Base-by-base conservation (phyloP, 2,113 vertebrate genomes). In the Melanerpes formicivorus region DNA sequence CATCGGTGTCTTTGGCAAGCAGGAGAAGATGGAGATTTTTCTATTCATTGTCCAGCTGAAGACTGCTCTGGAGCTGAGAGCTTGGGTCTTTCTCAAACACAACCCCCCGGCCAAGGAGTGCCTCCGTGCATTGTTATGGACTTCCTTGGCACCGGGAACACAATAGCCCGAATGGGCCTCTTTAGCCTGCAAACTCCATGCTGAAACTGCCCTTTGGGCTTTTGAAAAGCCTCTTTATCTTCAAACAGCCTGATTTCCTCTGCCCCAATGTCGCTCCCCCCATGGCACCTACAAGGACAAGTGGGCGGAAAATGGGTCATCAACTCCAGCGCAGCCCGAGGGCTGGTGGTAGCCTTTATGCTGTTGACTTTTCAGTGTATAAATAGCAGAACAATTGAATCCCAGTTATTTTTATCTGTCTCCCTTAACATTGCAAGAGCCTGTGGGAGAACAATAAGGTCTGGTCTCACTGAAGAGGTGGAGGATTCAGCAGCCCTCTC, bases 351-450 rank as follows among this genome's bases (percentile, higher is more conserved):
- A 44, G 90, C 89, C 84, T 87, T 75, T 11, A 0, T 44, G 84
- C 79, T 86, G 72, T 75, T 93, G 94, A 69, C 84, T 95, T 90
- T 60, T 40, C 50, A 0, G 80, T 11, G 69, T 90, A 90, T 91
- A 95, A 96, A 96, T 88, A 93, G 95, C 94, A 70, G 58, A 79
- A 96, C 70, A 86, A 86, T 73, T 77, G 62, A 85, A 66, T 8
- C 8, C 1, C 6, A 75, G 91, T 73, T 95, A 95, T 96, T 95
- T 95, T 93, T 93, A 81, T 86, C 90, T 73, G 23, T 78, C 14
- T 22, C 73, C 46, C 59, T 91, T 83, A 87, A 90, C 76, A 70
- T 65, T 34, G 62, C 55, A 78, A 54, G 72, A 67, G 84, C 74
- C 72, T 5, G 84, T 32, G 56, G 50, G 62, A 88, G 80, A 84